Percentiles rank a stretch among this genome's conserved stretches.
Conservation (phyloP, 2,888 invertebrate species). For the Orchesellides sinensis region DNA sequence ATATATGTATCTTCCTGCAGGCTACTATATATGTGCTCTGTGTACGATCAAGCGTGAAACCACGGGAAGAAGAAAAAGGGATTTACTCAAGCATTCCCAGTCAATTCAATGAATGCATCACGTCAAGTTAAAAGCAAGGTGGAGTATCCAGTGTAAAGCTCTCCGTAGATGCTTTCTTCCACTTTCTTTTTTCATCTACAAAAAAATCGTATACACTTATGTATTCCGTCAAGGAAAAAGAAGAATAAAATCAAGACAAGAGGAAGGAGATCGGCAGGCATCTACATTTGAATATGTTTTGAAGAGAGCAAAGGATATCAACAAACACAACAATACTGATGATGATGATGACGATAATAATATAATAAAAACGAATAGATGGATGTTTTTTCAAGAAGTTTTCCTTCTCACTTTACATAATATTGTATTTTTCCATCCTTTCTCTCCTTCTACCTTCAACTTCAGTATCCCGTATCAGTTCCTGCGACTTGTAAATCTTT, state of each 20-base stretch:
- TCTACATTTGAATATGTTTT: not conserved
- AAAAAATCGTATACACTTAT: not conserved
- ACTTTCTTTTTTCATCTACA: not conserved
- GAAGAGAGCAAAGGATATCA: not conserved
- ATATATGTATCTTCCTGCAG: not conserved
- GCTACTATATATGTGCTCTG: too few species aligned
- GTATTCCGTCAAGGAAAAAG: not conserved
- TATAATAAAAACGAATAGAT: too few species aligned
- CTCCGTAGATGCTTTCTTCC: not conserved
- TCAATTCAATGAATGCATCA: conserved; percentile 63
- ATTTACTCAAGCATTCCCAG: conserved; percentile 57
- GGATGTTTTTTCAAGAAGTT: conserved; percentile 2
- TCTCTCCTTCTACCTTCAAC: not conserved
- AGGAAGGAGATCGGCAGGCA: not conserved
- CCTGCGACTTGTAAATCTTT: too few species aligned
- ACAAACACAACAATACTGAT: too few species aligned
- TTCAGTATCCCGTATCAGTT: too few species aligned
- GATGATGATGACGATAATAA: too few species aligned
- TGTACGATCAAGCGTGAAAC: conserved; percentile 3
- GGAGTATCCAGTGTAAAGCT: not conserved
- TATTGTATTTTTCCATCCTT: not conserved
- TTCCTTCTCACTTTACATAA: conserved; percentile 17
- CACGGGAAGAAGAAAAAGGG: conserved; percentile 20
- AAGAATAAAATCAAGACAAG: not conserved
- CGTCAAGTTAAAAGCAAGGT: conserved; percentile 38